Evolutionary conservation across 1,140 invertebrate species (phyloP).

Genomic region (Drosophila azteca): DNA sequence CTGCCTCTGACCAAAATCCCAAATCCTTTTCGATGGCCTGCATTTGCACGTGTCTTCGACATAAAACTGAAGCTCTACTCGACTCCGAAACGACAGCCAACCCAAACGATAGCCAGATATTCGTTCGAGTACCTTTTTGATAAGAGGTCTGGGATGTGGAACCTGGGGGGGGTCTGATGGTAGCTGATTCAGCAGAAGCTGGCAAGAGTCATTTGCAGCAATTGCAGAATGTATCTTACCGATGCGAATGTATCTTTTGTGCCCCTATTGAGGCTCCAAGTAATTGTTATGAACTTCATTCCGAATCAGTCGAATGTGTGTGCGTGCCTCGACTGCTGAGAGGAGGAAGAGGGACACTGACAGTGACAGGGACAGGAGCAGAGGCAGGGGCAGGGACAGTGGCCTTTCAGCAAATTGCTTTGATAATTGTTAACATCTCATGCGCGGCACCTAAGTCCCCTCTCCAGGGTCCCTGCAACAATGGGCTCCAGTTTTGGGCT

Average conservation of each 20-base stretch:
- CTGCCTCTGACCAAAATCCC: background rate
- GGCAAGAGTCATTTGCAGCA: constrained; percentile 50
- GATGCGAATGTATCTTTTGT: constrained; percentile 57
- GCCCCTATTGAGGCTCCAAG: constrained; percentile 42
- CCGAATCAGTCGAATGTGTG: constrained; percentile 35
- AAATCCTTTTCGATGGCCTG: constrained; percentile 16
- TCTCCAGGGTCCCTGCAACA: constrained; percentile 1
- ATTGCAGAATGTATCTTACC: constrained; percentile 54
- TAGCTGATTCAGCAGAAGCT: constrained; percentile 35
- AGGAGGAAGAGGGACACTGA: background rate
- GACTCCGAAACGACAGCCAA: no score
- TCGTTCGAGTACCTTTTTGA: constrained; percentile 4
- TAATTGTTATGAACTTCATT: constrained; percentile 79
- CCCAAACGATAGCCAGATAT: background rate
- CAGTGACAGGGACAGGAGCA: background rate
- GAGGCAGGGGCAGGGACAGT: background rate
- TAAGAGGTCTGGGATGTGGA: no score
- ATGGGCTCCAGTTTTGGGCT: background rate
- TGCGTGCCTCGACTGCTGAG: constrained; percentile 56
- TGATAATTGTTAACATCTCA: constrained; percentile 69
- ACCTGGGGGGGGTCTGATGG: background rate
- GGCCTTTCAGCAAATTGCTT: constrained; percentile 56
- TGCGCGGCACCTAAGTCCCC: constrained; percentile 36
- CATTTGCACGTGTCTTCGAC: constrained; percentile 60
- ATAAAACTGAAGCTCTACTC: constrained; percentile 47